These are phyloP conservation scores for Caenorhabditis plicata DNA, from an alignment of 2,888 invertebrate species.

Conservation along the genomic window DNA sequence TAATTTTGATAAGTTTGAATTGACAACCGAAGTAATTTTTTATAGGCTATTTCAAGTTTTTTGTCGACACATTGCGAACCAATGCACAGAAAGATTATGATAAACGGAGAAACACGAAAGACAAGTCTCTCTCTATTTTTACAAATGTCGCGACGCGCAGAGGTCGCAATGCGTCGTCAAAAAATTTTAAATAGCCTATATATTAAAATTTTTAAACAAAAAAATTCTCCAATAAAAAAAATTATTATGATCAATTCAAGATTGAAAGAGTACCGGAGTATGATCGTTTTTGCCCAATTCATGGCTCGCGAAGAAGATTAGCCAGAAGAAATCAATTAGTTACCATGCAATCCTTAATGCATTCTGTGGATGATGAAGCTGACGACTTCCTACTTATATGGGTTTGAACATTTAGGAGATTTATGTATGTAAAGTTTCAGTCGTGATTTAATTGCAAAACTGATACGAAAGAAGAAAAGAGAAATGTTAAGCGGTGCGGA, in stretches of 20 bases:
- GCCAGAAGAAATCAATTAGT: conserved; percentile 31
- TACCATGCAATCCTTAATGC: conserved; percentile 45
- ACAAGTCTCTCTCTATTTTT: too few species aligned
- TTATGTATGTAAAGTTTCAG: conserved; percentile 44
- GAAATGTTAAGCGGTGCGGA: conserved; percentile 26
- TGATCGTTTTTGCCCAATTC: conserved; percentile 63
- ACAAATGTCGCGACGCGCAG: too few species aligned
- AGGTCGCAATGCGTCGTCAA: too few species aligned
- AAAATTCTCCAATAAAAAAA: neutral
- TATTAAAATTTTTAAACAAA: too few species aligned
- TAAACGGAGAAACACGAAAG: too few species aligned
- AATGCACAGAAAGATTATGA: too few species aligned
- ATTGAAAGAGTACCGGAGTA: conserved; percentile 51
- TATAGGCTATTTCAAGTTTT: neutral
- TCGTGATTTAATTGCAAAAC: conserved; percentile 55
- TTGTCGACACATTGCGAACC: neutral
- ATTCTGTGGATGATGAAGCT: conserved; percentile 43
- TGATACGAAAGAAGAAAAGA: conserved; percentile 49
- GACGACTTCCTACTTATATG: too few species aligned
- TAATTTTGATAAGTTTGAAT: conserved; percentile 26
- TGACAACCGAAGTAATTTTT: conserved; percentile 26
- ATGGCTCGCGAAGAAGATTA: conserved; percentile 54
- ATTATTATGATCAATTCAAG: too few species aligned
- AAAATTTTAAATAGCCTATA: too few species aligned
- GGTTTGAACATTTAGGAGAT: conserved; percentile 23